phyloP scores from a whole-genome alignment of 2,888 invertebrate genomes.

The Hyposoter didymator region DNA sequence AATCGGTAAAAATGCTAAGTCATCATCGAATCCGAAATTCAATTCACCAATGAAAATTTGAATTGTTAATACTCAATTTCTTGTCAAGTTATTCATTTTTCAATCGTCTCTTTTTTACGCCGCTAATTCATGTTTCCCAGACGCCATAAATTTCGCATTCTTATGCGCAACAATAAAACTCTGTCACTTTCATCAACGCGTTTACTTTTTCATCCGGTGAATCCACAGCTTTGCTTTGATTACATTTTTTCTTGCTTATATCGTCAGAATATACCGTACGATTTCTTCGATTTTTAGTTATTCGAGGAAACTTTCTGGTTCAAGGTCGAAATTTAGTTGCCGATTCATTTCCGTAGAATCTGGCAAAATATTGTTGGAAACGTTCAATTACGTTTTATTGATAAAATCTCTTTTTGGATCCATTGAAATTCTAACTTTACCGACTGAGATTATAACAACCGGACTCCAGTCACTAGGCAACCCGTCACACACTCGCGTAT shows the following conservation, averaged over 20 bases:
- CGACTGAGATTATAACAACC: not conserved
- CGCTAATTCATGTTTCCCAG: conserved; percentile 22
- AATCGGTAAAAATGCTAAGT: conserved; percentile 20
- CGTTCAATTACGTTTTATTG: not conserved
- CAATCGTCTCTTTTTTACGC: conserved; percentile 33
- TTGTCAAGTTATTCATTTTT: conserved; percentile 16
- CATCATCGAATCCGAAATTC: conserved; percentile 8
- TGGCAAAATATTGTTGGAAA: not conserved
- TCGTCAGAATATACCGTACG: not conserved
- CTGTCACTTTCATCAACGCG: not conserved
- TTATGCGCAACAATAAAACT: not conserved
- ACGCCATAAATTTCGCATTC: not conserved
- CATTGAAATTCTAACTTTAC: not conserved
- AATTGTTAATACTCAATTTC: conserved; percentile 47
- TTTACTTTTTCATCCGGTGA: not conserved
- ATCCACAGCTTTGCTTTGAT: too few species aligned
- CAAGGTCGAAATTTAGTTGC: not conserved
- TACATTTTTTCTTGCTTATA: not conserved
- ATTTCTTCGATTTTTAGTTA: not conserved
- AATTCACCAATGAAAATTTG: conserved; percentile 10
- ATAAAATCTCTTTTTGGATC: not conserved
- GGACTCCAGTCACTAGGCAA: conserved; percentile 14
- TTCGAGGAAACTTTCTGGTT: not conserved
- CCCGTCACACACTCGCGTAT: not conserved
- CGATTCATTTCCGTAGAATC: not conserved